phyloP scores from a whole-genome alignment of 2,888 invertebrate genomes.

The Acrobasis consociella region DNA sequence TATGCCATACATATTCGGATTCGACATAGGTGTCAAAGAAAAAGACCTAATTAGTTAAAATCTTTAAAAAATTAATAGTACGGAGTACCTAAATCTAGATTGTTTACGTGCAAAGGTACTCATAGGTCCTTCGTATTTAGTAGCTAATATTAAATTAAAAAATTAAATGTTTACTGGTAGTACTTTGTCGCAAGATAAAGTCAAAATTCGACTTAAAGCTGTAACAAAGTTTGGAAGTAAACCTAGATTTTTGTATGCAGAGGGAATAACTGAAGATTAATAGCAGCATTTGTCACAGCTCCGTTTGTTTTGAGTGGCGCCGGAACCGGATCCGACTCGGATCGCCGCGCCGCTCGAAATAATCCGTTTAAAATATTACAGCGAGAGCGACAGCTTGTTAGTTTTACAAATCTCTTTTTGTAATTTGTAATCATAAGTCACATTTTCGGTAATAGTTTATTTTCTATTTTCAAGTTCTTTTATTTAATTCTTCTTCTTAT shows the following conservation, averaged over 20 bases:
- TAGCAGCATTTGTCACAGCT: constrained; percentile 75
- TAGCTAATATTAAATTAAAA: too few relatives aligned
- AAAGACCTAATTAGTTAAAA: too few relatives aligned
- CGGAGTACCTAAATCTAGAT: too few relatives aligned
- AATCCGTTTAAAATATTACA: constrained; percentile 63
- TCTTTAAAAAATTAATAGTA: too few relatives aligned
- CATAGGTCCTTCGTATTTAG: too few relatives aligned
- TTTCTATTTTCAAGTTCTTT: background rate
- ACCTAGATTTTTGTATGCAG: constrained; percentile 50
- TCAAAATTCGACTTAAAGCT: too few relatives aligned
- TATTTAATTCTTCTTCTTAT: too few relatives aligned
- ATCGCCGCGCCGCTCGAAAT: constrained; percentile 61
- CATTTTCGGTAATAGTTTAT: background rate
- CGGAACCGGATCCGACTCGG: constrained; percentile 69
- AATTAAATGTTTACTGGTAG: too few relatives aligned
- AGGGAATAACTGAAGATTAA: constrained; percentile 53
- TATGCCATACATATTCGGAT: too few relatives aligned
- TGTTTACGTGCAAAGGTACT: too few relatives aligned
- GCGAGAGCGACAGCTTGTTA: constrained; percentile 14
- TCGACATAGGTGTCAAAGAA: too few relatives aligned
- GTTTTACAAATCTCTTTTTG: constrained; percentile 5
- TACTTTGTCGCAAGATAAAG: too few relatives aligned
- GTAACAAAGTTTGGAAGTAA: constrained; percentile 23
- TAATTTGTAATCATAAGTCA: constrained; percentile 32
- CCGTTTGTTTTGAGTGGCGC: constrained; percentile 75